Conservation (phyloP, 2,888 invertebrate genomes). For the Lobophora halterata region DNA sequence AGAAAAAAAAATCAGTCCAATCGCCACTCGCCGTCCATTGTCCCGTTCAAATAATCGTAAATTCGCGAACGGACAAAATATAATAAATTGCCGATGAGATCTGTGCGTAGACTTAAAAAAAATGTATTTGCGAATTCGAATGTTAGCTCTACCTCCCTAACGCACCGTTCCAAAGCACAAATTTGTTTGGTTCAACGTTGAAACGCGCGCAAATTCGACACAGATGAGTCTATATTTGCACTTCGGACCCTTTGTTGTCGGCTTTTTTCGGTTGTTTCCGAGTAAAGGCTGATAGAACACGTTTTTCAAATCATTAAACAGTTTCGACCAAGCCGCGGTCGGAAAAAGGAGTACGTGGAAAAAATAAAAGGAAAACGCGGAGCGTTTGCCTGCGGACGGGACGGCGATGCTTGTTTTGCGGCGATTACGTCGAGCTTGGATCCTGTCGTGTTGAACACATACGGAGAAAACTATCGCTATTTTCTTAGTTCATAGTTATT, state of each 20-base stretch:
- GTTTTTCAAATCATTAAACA: constrained; percentile 82
- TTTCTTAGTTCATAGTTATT: too few species aligned
- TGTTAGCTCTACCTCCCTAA: constrained; percentile 23
- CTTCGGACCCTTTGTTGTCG: constrained; percentile 75
- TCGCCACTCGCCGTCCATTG: constrained; percentile 64
- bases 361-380: constrained; percentile 55
- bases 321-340: constrained; percentile 73
- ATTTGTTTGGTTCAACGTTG: constrained; percentile 34
- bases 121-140: constrained; percentile 31
- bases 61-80: constrained; percentile 78
- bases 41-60: constrained; percentile 77
- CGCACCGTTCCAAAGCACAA: constrained; percentile 36
- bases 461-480: too few species aligned
- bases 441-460: constrained; percentile 35
- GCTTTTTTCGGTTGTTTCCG: constrained; percentile 79
- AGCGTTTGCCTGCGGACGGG: constrained; percentile 49
- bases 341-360: constrained; percentile 55
- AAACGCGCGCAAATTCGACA: constrained; percentile 35
- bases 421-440: constrained; percentile 51
- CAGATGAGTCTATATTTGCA: constrained; percentile 74
- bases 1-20: constrained; percentile 69
- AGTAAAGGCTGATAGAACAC: constrained; percentile 80
- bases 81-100: constrained; percentile 81
- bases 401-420: constrained; percentile 60
- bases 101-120: constrained; percentile 63